Base-by-base conservation (phyloP, 2,113 vertebrate genomes). In the Bombycilla garrulus region DNA sequence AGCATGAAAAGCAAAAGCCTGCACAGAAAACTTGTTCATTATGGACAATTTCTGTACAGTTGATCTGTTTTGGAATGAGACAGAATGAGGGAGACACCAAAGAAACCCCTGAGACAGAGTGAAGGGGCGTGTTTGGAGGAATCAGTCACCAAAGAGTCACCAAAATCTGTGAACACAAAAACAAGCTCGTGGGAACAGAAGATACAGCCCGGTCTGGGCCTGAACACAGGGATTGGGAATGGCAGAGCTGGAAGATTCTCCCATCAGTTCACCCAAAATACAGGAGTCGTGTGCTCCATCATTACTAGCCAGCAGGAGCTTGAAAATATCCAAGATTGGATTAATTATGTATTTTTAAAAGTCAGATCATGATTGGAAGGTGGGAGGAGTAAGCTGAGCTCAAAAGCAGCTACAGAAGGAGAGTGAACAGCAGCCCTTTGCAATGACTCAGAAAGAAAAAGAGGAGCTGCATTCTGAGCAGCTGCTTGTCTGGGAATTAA, bases 371-470 rank as follows among this genome's bases (percentile, higher is more conserved):
- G 45, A 53, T 4, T 56, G 71, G 47, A 22, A 53, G 11, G 15
- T 57, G 45, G 36, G 48, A 93, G n/a, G 65, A 86, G 31, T 19
- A 56, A 71, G 22, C 5, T 36, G 16, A 92, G 48, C 67, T 76
- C 40, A 71, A 71, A 93, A 88, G 72, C 85, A 92, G 60, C 69
- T 48, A 12, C 28, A 36, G 56, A 73, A 83, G 26, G 47, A 60
- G 81, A 94, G 67, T 45, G 65, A 93, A 24, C 56, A 91, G 57
- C 83, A 91, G 65, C 24, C 36, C 61, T 72, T 87, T 50, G 76
- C 20, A 69, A 40, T 56, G 35, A 62, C 23, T 67, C 12, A 31
- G 18, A 42, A 61, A 72, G 38, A 38, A 58, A 45, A 53, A 11
- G 24, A 12, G 33, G 45, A 61, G 51, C n/a, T 65, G 33, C 33